phyloP scores from a whole-genome alignment of 2,888 invertebrate genomes.

The Drosophila fulvimacula region DNA sequence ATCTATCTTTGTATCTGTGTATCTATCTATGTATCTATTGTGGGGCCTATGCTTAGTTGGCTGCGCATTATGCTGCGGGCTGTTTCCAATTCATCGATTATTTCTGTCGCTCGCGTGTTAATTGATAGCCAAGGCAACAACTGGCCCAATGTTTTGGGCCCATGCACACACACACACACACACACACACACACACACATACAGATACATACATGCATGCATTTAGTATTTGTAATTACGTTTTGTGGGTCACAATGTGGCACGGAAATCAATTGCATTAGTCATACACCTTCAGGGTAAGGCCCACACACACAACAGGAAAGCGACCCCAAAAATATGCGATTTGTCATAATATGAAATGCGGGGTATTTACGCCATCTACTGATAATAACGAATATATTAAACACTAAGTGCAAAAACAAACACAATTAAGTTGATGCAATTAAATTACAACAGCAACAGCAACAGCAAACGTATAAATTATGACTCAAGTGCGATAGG shows the following conservation, averaged over 20 bases:
- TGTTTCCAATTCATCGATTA: conserved; percentile 68
- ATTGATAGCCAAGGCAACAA: conserved; percentile 76
- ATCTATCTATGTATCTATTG: conserved; percentile 36
- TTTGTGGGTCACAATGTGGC: conserved; percentile 61
- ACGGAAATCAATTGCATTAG: conserved; percentile 76
- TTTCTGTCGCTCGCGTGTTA: conserved; percentile 72
- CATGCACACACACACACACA: conserved; percentile 13
- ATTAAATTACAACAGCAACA: conserved; percentile 49
- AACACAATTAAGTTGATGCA: conserved; percentile 43
- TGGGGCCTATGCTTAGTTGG: conserved; percentile 35
- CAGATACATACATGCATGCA: neutral
- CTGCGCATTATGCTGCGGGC: conserved; percentile 47
- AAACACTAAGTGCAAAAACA: conserved; percentile 24
- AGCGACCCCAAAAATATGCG: conserved; percentile 20
- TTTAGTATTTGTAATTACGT: conserved; percentile 34
- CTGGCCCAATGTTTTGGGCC: conserved; percentile 52
- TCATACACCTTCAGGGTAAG: conserved; percentile 56
- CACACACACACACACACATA: neutral
- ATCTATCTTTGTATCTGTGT: conserved; percentile 40
- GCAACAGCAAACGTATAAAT: conserved; percentile 20
- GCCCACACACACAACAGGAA: conserved; percentile 15
- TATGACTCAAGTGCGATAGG: conserved; percentile 17
- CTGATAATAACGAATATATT: conserved; percentile 55
- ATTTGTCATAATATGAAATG: conserved; percentile 31
- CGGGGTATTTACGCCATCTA: conserved; percentile 51